These are phyloP conservation scores for Gari tellinella DNA, from an alignment of 2,888 invertebrate genomes.

Conservation along the genomic window DNA sequence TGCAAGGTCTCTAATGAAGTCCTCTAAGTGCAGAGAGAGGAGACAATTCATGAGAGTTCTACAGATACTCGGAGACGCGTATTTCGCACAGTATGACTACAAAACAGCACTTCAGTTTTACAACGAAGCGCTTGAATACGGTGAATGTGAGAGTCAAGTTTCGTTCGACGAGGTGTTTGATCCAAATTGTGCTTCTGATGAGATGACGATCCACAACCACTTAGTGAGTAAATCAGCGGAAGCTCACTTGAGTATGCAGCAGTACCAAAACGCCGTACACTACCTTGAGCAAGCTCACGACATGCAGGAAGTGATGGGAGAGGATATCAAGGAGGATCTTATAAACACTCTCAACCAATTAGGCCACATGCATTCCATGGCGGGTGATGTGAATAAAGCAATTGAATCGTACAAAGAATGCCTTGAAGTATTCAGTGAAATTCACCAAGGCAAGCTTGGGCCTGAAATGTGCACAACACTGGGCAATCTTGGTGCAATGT, in stretches of 20 bases:
- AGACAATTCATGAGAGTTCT: constrained; percentile 79
- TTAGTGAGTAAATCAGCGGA: constrained; percentile 82
- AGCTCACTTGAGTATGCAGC: constrained; percentile 81
- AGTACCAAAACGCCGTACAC: constrained; percentile 81
- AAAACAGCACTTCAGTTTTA: constrained; percentile 80
- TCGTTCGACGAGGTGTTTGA: constrained; percentile 70
- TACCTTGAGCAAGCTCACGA: constrained; percentile 83
- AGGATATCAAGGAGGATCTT: constrained; percentile 82
- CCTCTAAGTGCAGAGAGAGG: constrained; percentile 70
- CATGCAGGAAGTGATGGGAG: constrained; percentile 81
- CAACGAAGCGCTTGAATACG: constrained; percentile 81
- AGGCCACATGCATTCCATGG: constrained; percentile 81
- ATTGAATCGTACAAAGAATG: constrained; percentile 82
- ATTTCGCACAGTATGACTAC: constrained; percentile 81
- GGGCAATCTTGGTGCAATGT: constrained; percentile 82
- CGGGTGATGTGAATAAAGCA: constrained; percentile 82
- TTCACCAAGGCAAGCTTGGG: constrained; percentile 76
- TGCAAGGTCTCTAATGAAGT: constrained; percentile 76
- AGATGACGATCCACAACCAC: constrained; percentile 82
- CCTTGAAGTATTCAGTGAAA: constrained; percentile 80
- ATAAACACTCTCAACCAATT: constrained; percentile 80
- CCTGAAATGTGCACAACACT: constrained; percentile 80
- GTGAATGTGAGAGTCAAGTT: constrained; percentile 71
- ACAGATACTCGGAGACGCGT: constrained; percentile 81
- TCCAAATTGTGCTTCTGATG: constrained; percentile 70